Conservation (phyloP, 2,113 vertebrate species). For the Lasiurus borealis region DNA sequence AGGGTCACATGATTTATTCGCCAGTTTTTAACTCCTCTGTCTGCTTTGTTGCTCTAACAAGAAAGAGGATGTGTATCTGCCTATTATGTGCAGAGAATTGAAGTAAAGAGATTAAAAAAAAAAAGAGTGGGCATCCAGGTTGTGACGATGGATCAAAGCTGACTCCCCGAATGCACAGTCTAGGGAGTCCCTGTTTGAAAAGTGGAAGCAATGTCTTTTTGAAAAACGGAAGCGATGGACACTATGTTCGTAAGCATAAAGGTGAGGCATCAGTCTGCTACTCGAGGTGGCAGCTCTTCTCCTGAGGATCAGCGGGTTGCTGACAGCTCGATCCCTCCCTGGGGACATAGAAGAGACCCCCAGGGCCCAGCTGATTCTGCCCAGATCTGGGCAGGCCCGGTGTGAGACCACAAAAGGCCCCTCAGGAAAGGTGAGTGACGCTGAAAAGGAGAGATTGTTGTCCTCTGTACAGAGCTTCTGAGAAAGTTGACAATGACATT, state of each 20-base stretch:
- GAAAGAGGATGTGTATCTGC: background rate
- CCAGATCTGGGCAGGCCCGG: background rate
- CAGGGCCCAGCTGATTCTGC: background rate
- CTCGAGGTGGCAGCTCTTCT: background rate
- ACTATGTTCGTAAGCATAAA: background rate
- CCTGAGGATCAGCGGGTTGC: background rate
- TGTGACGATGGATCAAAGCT: background rate
- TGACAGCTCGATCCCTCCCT: background rate
- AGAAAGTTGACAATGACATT: background rate
- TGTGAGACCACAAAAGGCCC: background rate
- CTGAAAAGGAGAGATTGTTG: background rate
- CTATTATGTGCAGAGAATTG: background rate
- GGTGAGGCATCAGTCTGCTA: background rate
- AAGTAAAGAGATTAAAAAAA: background rate
- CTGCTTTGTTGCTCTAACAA: slow-evolving; percentile 23
- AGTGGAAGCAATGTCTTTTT: background rate
- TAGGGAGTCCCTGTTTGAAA: background rate
- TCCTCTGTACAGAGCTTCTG: background rate
- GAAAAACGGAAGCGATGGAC: background rate
- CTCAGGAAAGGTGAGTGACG: slow-evolving; percentile 33
- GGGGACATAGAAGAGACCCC: background rate
- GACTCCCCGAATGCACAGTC: background rate
- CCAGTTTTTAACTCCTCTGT: slow-evolving; percentile 77
- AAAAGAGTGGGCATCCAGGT: background rate
- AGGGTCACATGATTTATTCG: slow-evolving; percentile 81